Evolutionary conservation across 2,797 vertebrate species (phyloP).

Genomic region (Clarias platycephalus): DNA sequence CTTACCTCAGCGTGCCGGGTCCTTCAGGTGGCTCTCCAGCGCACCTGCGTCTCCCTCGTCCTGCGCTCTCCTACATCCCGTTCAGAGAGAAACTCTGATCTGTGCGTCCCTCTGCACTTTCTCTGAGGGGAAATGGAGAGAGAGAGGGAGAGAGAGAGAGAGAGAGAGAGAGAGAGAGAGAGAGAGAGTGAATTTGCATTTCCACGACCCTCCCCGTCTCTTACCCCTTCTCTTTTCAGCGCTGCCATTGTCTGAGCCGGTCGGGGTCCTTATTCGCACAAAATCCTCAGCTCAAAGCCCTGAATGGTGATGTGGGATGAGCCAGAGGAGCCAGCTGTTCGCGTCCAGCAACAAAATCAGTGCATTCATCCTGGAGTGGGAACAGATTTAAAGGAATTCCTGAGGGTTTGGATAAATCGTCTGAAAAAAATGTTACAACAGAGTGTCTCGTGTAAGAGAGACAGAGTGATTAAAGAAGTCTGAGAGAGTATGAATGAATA

Average conservation of each 20-base stretch:
- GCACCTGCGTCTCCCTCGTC: slow-evolving; percentile 32
- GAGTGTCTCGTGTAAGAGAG: neutral
- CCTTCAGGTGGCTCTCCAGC: neutral
- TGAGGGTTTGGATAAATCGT: neutral
- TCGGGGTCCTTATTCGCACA: slow-evolving; percentile 72
- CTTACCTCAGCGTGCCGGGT: neutral
- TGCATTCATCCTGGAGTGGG: slow-evolving; percentile 25
- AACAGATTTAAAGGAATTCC: slow-evolving; percentile 9
- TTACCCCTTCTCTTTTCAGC: slow-evolving; percentile 70
- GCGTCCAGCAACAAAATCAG: slow-evolving; percentile 20
- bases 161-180: slow-evolving; percentile 68
- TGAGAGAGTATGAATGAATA: too few species aligned
- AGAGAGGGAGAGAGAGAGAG: too few species aligned
- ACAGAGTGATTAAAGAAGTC: neutral
- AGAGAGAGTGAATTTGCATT: slow-evolving; percentile 78
- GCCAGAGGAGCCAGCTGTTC: slow-evolving; percentile 40
- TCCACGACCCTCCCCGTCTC: slow-evolving; percentile 71
- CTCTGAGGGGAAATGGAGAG: slow-evolving; percentile 46
- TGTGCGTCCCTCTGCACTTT: slow-evolving; percentile 66
- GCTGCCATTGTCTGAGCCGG: slow-evolving; percentile 76
- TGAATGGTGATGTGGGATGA: slow-evolving; percentile 40
- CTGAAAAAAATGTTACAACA: neutral
- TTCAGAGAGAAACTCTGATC: slow-evolving; percentile 55
- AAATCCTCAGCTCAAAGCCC: slow-evolving; percentile 72
- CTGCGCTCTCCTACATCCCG: slow-evolving; percentile 32